Evolutionary conservation across 2,888 invertebrate species (phyloP).

Genomic region (Chloroclystis v-ata): DNA sequence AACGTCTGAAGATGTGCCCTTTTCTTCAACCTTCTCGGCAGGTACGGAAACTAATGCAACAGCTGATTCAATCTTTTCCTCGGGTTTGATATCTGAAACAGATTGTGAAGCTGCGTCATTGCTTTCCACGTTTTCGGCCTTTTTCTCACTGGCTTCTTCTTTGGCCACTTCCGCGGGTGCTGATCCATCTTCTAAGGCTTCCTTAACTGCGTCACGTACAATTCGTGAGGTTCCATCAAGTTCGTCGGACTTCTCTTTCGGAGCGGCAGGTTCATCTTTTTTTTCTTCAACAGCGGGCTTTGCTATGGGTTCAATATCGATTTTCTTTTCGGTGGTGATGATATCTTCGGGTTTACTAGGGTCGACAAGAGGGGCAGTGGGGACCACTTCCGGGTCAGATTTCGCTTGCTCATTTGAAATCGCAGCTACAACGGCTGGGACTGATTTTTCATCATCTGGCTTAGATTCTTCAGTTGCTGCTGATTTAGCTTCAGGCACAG

Average conservation of each 20-base stretch:
- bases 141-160: constrained; percentile 7
- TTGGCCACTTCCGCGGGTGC: constrained; percentile 2
- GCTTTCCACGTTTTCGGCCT: constrained; percentile 6
- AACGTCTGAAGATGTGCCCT: not conserved
- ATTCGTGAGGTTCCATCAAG: constrained; percentile 41
- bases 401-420: constrained; percentile 24
- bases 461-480: constrained; percentile 41
- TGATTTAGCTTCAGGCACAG: constrained; percentile 35
- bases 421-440: constrained; percentile 23
- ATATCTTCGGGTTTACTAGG: constrained; percentile 3
- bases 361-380: constrained; percentile 7
- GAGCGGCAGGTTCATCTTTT: constrained; percentile 18
- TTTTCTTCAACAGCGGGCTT: constrained; percentile 32
- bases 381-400: constrained; percentile 11
- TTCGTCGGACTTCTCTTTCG: constrained; percentile 27
- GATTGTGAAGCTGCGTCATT: constrained; percentile 14
- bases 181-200: constrained; percentile 35
- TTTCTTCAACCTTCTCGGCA: constrained; percentile 8
- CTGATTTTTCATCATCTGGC: constrained; percentile 31
- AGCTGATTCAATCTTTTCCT: constrained; percentile 16
- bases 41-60: constrained; percentile 28
- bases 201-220: constrained; percentile 57
- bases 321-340: constrained; percentile 10
- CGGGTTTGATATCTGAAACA: not conserved
- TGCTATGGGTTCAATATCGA: constrained; percentile 5